These are phyloP conservation scores for Fragum sueziense DNA, from an alignment of 2,888 invertebrate species.

Conservation along the genomic window DNA sequence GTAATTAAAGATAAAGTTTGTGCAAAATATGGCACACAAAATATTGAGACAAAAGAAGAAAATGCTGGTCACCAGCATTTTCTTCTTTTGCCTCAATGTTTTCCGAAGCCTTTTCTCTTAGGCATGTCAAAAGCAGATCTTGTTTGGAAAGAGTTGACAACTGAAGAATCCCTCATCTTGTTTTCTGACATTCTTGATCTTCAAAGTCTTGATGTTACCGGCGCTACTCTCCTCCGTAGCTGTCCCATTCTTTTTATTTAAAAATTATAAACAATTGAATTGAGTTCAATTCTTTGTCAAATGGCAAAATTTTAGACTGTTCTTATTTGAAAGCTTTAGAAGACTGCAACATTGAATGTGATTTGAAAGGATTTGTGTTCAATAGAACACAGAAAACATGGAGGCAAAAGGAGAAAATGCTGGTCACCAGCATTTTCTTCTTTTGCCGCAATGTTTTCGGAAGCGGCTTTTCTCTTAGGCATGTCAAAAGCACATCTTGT, in stretches of 20 bases:
- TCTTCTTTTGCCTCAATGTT: no score
- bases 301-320: background rate
- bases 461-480: background rate
- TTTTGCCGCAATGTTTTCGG: background rate
- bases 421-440: no score
- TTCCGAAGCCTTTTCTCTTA: no score
- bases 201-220: background rate
- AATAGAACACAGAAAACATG: no score
- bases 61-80: no score
- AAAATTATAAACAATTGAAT: no score
- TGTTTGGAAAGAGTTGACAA: slow-evolving; percentile 20
- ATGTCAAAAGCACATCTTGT: background rate
- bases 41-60: no score
- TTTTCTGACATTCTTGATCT: slow-evolving; percentile 17
- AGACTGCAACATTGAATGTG: background rate
- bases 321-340: background rate
- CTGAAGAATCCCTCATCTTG: slow-evolving; percentile 21
- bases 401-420: no score
- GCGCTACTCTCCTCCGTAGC: background rate
- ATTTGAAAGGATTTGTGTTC: no score
- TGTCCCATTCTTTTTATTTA: slow-evolving; percentile 13
- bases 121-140: no score
- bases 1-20: no score
- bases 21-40: no score
- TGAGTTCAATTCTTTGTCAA: background rate